phyloP scores from a whole-genome alignment of 1,140 invertebrate species.

The Battus philenor region DNA sequence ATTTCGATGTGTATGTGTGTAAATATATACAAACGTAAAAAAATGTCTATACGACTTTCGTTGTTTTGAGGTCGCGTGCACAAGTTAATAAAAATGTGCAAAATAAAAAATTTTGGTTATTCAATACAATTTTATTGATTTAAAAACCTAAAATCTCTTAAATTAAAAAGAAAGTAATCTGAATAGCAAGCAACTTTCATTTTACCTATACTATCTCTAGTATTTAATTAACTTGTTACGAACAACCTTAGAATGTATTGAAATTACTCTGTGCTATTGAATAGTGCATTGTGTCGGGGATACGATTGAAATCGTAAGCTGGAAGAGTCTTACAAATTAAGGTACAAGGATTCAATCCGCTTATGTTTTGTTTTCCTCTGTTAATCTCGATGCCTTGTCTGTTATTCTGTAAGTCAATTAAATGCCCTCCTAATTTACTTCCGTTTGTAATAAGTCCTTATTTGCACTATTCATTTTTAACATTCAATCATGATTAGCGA shows the following conservation, averaged over 20 bases:
- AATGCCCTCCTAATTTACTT: background rate
- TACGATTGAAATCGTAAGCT: constrained; percentile 13
- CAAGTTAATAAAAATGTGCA: too few relatives aligned
- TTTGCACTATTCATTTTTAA: too few relatives aligned
- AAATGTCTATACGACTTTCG: too few relatives aligned
- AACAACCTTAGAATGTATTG: constrained; percentile 8
- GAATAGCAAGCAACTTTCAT: too few relatives aligned
- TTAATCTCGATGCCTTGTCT: constrained; percentile 9
- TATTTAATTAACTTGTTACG: constrained; percentile 9
- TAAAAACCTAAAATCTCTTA: background rate
- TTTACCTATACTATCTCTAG: too few relatives aligned
- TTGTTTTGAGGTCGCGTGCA: too few relatives aligned
- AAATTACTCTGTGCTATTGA: constrained; percentile 12
- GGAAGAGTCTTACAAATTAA: constrained; percentile 16
- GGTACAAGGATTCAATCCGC: constrained; percentile 16
- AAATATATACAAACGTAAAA: too few relatives aligned
- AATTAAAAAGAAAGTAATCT: background rate
- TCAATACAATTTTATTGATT: background rate
- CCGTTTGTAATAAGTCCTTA: too few relatives aligned
- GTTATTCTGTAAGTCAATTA: too few relatives aligned
- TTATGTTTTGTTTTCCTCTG: constrained; percentile 11
- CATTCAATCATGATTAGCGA: too few relatives aligned
- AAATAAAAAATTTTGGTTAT: too few relatives aligned
- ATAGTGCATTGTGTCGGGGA: constrained; percentile 12
- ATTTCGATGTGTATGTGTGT: too few relatives aligned